Base-by-base conservation (phyloP, 2,797 vertebrate genomes). In the Anas bahamensis region DNA sequence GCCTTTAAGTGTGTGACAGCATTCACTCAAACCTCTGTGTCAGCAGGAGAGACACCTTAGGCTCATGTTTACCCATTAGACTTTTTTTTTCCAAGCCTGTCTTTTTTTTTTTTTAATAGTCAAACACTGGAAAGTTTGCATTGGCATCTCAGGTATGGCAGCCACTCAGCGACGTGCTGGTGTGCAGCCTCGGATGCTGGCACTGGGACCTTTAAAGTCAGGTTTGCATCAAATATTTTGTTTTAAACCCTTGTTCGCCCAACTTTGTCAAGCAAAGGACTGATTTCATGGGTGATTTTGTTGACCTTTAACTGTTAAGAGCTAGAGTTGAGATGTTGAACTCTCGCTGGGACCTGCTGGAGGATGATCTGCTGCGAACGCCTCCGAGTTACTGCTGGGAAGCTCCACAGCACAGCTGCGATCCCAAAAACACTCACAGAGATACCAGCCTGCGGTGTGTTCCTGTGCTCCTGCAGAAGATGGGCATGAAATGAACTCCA, bases 341-440 rank as follows among this genome's bases (percentile, higher is more conserved):
- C 11, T 76, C 31, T 31, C 37, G 53, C 48, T 42, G 71, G 66
- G 46, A 48, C 22, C 55, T 37, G 22, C 35, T n/a, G 55, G 44
- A 7, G 1, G 3, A 6, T 0, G 0, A 9, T 37, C 28, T 50
- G 11, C 42, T 44, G 71, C 19, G 70, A 31, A 14, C 39, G 23
- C 37, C 60, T 73, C 69, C 11, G 46, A 23, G 76, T 42, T 81
- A 3, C 33, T 4, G 5, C 37, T 69, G 68, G n/a, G 64, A 66
- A 70, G 85, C 39, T 80, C 72, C 41, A 17, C 33, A 41, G 6
- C 22, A 6, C 75, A 7, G 31, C 39, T 37, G 3, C 33, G 16
- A 59, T 35, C 39, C 77, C n/a, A 13, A 70, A 76, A 35, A 0
- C 17, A 17, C 6, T 39, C 3, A 48, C 3, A 48, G 50, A 42